These are phyloP conservation scores for Dreissena rostriformis DNA, from an alignment of 1,140 invertebrate genomes.

Conservation along the genomic window DNA sequence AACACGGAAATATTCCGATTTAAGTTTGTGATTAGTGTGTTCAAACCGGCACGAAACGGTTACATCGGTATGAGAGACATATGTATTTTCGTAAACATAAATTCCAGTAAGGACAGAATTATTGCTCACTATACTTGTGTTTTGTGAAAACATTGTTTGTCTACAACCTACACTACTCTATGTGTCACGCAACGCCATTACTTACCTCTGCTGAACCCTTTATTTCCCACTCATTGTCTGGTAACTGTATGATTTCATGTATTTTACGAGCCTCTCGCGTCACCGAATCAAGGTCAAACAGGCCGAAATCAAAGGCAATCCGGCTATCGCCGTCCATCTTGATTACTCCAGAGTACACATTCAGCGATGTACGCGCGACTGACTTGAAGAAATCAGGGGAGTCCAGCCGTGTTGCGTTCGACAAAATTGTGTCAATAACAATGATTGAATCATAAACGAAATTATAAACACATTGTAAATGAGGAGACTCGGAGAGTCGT, in stretches of 20 bases:
- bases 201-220: conserved; percentile 9
- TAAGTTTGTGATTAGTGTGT: not conserved
- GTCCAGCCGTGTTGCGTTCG: not conserved
- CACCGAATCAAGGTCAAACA: conserved; percentile 9
- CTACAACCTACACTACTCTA: too few relatives aligned
- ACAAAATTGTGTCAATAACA: conserved; percentile 3
- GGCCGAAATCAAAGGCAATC: conserved; percentile 38
- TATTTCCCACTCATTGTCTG: conserved; percentile 21
- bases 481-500: not conserved
- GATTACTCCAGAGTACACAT: conserved; percentile 26
- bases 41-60: not conserved
- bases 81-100: not conserved
- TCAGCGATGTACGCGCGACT: conserved; percentile 2
- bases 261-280: not conserved
- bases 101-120: not conserved
- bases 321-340: conserved; percentile 1
- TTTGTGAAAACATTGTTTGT: not conserved
- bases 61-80: too few relatives aligned
- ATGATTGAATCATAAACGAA: not conserved
- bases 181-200: not conserved
- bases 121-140: not conserved
- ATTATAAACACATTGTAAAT: not conserved
- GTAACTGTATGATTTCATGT: conserved; percentile 15
- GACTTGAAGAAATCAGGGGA: not conserved
- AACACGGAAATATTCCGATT: too few relatives aligned